phyloP scores from a whole-genome alignment of 2,113 vertebrate genomes.

The Phaethornis superciliosus region DNA sequence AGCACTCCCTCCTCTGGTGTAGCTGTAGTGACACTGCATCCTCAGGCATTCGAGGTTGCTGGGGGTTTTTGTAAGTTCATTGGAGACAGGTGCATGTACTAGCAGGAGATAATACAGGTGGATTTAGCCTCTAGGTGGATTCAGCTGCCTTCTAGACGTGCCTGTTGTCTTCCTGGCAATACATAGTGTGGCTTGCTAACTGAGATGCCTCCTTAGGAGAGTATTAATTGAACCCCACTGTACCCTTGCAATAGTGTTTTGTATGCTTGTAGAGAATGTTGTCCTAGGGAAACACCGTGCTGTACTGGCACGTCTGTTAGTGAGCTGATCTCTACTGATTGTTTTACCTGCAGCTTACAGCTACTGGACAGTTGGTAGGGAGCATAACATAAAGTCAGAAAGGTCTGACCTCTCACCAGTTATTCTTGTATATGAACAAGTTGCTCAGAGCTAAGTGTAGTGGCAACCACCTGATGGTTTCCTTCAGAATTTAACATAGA shows the following conservation, averaged over 20 bases:
- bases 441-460: not conserved
- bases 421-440: not conserved
- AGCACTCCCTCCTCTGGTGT: not conserved
- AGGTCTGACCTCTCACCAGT: not conserved
- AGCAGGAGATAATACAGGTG: not conserved
- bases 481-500: not conserved
- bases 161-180: not conserved
- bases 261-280: not conserved
- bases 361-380: not conserved
- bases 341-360: not conserved
- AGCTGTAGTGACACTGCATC: not conserved
- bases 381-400: not conserved
- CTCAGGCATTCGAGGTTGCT: not conserved
- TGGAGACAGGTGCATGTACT: not conserved
- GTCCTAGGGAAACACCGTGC: not conserved
- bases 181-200: not conserved
- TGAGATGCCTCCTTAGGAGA: not conserved
- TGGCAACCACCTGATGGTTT: not conserved
- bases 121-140: not conserved
- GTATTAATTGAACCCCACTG: not conserved
- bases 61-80: not conserved
- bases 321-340: not conserved
- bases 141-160: not conserved
- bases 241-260: not conserved
- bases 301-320: not conserved